These are phyloP conservation scores for Hydrotaea cyrtoneurina DNA, from an alignment of 2,888 invertebrate genomes.

Conservation along the genomic window DNA sequence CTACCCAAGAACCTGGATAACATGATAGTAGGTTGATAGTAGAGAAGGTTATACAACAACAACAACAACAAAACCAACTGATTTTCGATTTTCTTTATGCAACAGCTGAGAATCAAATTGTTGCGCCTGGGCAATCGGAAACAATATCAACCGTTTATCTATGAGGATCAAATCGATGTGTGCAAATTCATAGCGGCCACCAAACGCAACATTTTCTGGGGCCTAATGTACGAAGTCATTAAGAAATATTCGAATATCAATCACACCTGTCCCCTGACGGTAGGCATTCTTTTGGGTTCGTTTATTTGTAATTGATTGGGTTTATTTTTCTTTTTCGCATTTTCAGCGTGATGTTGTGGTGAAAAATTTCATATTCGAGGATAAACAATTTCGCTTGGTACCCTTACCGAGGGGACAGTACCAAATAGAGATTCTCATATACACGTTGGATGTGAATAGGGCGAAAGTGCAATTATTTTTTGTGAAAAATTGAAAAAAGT, in stretches of 20 bases:
- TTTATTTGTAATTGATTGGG: background rate
- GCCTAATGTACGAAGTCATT: background rate
- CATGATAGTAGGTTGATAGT: background rate
- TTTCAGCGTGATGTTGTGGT: background rate
- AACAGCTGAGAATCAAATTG: background rate
- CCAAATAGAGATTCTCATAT: background rate
- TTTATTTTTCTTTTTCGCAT: background rate
- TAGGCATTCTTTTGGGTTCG: background rate
- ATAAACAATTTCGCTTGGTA: background rate
- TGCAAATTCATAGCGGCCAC: background rate
- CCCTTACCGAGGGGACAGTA: conserved; percentile 28
- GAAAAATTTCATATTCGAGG: conserved; percentile 35
- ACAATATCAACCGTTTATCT: background rate
- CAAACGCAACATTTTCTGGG: conserved; percentile 28
- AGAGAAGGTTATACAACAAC: no score
- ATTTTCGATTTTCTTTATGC: no score
- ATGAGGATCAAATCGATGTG: conserved; percentile 31
- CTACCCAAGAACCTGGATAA: background rate
- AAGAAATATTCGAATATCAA: conserved; percentile 9
- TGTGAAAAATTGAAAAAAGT: background rate
- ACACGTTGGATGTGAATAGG: no score
- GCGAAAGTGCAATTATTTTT: background rate
- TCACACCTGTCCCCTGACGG: conserved; percentile 20
- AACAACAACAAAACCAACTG: no score
- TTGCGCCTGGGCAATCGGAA: background rate